A percentile compares a stretch with the other conserved stretches of the same genome.
Evolutionary conservation across 2,113 vertebrate genomes (phyloP).

Genomic region (Orientallactaga bullata): DNA sequence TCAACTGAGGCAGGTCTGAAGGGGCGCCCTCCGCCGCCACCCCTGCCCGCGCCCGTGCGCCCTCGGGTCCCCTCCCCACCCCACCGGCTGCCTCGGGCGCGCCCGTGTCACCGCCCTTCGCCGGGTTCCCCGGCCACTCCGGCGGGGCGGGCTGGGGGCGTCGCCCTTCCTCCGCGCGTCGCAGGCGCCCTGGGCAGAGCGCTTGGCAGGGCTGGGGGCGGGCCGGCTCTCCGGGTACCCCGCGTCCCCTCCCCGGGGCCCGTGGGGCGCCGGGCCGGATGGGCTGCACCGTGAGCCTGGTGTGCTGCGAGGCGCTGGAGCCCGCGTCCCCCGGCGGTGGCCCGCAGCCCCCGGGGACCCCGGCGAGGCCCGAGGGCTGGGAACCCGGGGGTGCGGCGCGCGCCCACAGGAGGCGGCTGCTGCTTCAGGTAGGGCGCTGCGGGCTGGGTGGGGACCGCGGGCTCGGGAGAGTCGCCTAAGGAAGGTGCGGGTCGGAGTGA

Average conservation of each 20-base stretch:
- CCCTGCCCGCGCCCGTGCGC: neutral
- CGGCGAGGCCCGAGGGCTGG: neutral
- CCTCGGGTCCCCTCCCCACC: neutral
- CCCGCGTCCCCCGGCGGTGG: conserved; percentile 7
- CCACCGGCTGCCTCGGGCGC: neutral
- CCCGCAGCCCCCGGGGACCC: conserved; percentile 45
- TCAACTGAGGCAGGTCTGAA: no score
- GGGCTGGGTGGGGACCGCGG: neutral
- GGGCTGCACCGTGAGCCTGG: conserved; percentile 81
- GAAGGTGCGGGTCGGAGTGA: neutral
- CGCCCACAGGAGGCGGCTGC: neutral
- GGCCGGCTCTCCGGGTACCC: neutral
- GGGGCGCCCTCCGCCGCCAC: neutral
- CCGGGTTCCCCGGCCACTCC: conserved; percentile 24
- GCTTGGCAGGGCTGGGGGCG: conserved; percentile 7
- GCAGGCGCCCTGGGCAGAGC: conserved; percentile 6
- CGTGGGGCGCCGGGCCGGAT: conserved; percentile 54
- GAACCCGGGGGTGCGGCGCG: neutral
- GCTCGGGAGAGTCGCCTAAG: neutral
- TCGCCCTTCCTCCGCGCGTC: conserved; percentile 3
- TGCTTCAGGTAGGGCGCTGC: conserved; percentile 67
- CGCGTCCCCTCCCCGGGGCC: conserved; percentile 42
- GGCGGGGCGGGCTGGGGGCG: conserved; percentile 54
- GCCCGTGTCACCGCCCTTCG: conserved; percentile 49
- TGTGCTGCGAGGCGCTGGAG: conserved; percentile 78